Evolutionary conservation across 2,797 vertebrate genomes (phyloP).

Genomic region (Salarias fasciatus): DNA sequence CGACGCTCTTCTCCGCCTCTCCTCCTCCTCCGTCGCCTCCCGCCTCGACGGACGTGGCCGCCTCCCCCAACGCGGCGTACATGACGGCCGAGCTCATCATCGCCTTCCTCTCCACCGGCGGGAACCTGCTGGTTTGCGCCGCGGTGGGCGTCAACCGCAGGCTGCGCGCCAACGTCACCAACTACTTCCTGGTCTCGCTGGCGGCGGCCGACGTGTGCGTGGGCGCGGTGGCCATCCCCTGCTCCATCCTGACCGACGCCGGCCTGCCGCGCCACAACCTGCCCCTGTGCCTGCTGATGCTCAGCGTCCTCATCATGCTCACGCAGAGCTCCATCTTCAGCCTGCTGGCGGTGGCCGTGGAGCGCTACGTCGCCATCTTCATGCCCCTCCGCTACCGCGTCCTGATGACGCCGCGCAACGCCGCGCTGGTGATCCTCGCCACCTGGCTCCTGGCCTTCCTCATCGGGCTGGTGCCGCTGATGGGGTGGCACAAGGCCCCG

Average conservation of each 20-base stretch:
- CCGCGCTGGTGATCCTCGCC: slow-evolving; percentile 73
- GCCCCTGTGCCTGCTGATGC: slow-evolving; percentile 83
- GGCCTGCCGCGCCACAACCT: slow-evolving; percentile 79
- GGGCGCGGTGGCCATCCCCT: slow-evolving; percentile 83
- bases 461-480: slow-evolving; percentile 77
- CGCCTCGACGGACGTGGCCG: slow-evolving; percentile 14
- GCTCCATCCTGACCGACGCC: slow-evolving; percentile 81
- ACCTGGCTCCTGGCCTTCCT: slow-evolving; percentile 79
- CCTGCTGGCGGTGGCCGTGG: slow-evolving; percentile 82
- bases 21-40: not conserved
- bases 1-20: slow-evolving; percentile 2
- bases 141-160: slow-evolving; percentile 78
- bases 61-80: slow-evolving; percentile 76
- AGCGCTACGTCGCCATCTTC: slow-evolving; percentile 86
- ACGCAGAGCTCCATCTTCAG: slow-evolving; percentile 87
- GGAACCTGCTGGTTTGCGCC: slow-evolving; percentile 80
- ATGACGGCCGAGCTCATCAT: slow-evolving; percentile 80
- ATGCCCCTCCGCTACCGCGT: slow-evolving; percentile 81
- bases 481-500: slow-evolving; percentile 84
- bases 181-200: slow-evolving; percentile 86
- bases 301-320: slow-evolving; percentile 84
- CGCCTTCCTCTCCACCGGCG: slow-evolving; percentile 77
- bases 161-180: slow-evolving; percentile 80
- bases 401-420: slow-evolving; percentile 79
- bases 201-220: slow-evolving; percentile 83